These are phyloP conservation scores for Chesias legatella DNA, from an alignment of 2,888 invertebrate genomes.

Conservation along the genomic window DNA sequence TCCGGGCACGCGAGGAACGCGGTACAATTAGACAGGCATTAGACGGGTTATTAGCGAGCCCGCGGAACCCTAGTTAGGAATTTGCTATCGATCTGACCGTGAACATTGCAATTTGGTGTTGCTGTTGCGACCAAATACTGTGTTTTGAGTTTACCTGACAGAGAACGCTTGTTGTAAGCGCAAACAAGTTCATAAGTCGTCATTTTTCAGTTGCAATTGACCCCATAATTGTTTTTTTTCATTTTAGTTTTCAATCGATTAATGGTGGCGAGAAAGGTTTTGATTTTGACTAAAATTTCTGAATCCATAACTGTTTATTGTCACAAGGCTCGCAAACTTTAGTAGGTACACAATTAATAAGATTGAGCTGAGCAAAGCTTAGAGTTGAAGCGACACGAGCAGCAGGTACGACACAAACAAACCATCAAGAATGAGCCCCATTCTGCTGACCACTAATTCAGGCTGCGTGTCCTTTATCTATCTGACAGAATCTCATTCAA, in stretches of 20 bases:
- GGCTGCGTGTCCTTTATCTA: slow-evolving; percentile 27
- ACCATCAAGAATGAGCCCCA: slow-evolving; percentile 12
- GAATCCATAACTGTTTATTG: no score
- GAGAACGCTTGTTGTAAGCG: no score
- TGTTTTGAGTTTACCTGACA: no score
- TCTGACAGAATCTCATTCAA: slow-evolving; percentile 32
- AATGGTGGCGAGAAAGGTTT: no score
- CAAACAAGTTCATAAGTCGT: no score
- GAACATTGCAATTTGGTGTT: background rate
- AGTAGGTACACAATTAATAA: no score
- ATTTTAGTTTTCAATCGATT: no score
- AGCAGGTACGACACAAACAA: slow-evolving; percentile 12
- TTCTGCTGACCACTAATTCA: slow-evolving; percentile 24
- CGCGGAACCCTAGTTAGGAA: slow-evolving; percentile 34
- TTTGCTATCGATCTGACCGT: slow-evolving; percentile 8
- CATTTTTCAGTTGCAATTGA: no score
- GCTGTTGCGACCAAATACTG: no score
- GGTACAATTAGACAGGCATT: slow-evolving; percentile 55
- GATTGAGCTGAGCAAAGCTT: background rate
- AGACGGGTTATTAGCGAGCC: slow-evolving; percentile 44
- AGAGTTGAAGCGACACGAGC: slow-evolving; percentile 6
- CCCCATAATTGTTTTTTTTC: no score
- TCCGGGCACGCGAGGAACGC: slow-evolving; percentile 25
- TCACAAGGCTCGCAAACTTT: no score
- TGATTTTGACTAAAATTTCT: no score